Conservation (phyloP, 2,113 vertebrate genomes). For the Xenopus borealis region DNA sequence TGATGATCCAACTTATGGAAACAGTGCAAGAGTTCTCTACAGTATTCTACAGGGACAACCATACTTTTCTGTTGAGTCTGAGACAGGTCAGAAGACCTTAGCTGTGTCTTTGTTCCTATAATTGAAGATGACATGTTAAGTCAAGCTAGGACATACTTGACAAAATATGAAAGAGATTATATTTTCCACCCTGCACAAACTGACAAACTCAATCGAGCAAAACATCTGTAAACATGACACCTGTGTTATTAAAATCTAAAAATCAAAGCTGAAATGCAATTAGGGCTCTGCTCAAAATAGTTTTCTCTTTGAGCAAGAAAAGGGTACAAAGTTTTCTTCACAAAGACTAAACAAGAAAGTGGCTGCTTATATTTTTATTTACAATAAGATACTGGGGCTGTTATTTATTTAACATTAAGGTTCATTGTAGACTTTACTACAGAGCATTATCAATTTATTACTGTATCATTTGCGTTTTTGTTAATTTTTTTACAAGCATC, state of each 20-base stretch:
- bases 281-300: constrained; percentile 47
- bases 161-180: constrained; percentile 58
- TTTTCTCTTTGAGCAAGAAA: constrained; percentile 51
- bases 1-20: constrained; percentile 88
- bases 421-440: too few species aligned
- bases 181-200: constrained; percentile 54
- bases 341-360: not conserved
- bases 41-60: constrained; percentile 95
- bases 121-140: constrained; percentile 59
- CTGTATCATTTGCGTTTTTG: too few species aligned
- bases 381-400: too few species aligned
- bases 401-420: too few species aligned
- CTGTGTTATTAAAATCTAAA: constrained; percentile 59
- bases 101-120: constrained; percentile 50
- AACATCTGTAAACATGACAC: constrained; percentile 58
- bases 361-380: not conserved
- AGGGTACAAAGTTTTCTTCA: constrained; percentile 23
- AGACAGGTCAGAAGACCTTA: constrained; percentile 77
- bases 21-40: constrained; percentile 89
- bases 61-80: constrained; percentile 91
- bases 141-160: constrained; percentile 56
- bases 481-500: too few species aligned
- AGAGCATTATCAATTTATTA: too few species aligned
- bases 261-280: constrained; percentile 56
- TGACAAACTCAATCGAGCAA: constrained; percentile 54